Percentiles rank a stretch among this genome's conserved stretches.
Evolutionary conservation across 2,113 vertebrate species (phyloP).

Genomic region (Gobius niger): DNA sequence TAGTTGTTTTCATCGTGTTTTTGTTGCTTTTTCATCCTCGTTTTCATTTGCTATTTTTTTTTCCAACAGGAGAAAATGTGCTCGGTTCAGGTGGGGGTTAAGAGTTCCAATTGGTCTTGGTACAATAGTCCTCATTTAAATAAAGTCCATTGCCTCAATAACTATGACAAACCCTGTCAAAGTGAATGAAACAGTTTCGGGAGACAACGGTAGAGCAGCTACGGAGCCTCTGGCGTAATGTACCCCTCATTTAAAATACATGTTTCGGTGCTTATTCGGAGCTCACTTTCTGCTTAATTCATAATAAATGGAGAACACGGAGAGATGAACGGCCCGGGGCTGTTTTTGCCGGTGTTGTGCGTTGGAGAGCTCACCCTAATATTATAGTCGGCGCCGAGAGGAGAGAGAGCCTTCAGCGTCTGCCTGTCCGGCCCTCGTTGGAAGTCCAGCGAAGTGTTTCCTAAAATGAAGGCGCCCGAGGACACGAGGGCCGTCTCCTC

Average conservation of each 20-base stretch:
- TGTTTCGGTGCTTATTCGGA: not conserved
- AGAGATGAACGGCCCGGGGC: not conserved
- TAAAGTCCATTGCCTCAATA: not conserved
- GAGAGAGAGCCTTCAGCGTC: constrained; percentile 82
- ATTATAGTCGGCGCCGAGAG: constrained; percentile 86
- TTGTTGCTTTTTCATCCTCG: no score
- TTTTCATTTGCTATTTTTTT: no score
- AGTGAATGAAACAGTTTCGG: not conserved
- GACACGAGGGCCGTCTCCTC: constrained; percentile 80
- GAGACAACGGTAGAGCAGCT: not conserved
- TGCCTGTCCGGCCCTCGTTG: constrained; percentile 83
- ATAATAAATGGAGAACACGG: constrained; percentile 9
- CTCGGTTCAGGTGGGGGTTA: no score
- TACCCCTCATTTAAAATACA: not conserved
- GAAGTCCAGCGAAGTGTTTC: constrained; percentile 88
- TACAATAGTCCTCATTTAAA: not conserved
- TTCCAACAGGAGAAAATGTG: no score
- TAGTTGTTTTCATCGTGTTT: no score
- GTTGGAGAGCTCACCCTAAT: constrained; percentile 82
- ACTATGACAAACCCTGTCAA: not conserved
- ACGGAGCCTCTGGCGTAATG: not conserved
- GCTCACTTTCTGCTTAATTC: not conserved
- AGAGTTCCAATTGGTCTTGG: no score
- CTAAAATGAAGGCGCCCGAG: constrained; percentile 79
- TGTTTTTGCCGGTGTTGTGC: constrained; percentile 1